Evolutionary conservation across 2,797 vertebrate species (phyloP).

Genomic region (Sus cebifrons): DNA sequence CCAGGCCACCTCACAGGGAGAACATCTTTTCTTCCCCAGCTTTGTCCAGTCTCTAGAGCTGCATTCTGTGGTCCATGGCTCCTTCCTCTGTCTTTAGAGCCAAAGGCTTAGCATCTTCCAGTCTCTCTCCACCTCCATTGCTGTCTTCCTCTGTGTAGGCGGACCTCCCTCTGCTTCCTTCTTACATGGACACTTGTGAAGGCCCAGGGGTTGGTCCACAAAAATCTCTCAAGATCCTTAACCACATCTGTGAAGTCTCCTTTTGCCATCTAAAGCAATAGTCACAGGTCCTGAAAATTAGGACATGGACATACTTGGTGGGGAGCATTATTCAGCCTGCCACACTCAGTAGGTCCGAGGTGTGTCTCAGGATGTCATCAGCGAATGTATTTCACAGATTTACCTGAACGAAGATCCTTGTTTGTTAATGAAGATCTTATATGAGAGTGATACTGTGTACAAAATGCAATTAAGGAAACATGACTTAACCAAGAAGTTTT

Average conservation of each 20-base stretch:
- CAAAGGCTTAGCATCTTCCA: neutral
- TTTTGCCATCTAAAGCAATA: neutral
- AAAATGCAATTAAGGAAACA: neutral
- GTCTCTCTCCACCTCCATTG: neutral
- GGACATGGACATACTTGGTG: neutral
- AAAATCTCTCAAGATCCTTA: neutral
- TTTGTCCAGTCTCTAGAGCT: neutral
- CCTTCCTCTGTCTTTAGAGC: neutral
- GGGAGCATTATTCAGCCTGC: neutral
- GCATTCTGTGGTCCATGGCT: neutral
- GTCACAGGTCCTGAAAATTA: neutral
- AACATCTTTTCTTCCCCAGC: neutral
- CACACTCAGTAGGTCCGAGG: accelerated
- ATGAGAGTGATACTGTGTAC: neutral
- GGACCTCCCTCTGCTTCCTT: neutral
- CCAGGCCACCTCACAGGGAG: neutral
- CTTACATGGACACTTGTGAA: neutral
- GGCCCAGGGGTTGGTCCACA: no score
- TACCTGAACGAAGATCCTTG: neutral
- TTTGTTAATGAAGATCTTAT: neutral
- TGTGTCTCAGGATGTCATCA: neutral
- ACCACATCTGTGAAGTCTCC: neutral
- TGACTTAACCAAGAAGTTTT: neutral
- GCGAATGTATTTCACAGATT: neutral
- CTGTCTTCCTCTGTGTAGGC: neutral